Conservation (phyloP, 2,888 invertebrate genomes). For the Nineta flava region DNA sequence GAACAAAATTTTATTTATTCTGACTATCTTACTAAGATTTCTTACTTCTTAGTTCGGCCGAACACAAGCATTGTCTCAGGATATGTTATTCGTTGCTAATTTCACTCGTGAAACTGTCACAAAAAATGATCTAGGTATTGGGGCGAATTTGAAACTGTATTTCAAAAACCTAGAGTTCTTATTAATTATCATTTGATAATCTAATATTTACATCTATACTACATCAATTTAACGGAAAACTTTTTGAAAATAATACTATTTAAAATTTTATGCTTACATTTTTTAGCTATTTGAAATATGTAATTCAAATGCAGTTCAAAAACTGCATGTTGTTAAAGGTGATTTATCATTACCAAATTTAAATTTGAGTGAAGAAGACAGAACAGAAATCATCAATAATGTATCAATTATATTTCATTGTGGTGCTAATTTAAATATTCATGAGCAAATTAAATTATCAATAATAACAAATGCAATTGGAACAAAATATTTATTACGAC, state of each 20-base stretch:
- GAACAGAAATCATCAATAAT: background rate
- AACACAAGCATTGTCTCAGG: no score
- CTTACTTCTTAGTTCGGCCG: no score
- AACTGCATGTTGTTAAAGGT: background rate
- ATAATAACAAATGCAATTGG: background rate
- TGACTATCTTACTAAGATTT: no score
- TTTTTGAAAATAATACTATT: background rate
- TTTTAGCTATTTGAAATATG: background rate
- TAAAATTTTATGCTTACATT: background rate
- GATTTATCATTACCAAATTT: background rate
- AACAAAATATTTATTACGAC: background rate
- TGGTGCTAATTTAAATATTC: background rate
- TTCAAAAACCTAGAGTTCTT: no score
- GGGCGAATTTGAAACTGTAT: no score
- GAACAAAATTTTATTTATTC: no score
- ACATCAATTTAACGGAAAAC: no score
- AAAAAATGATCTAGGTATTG: no score
- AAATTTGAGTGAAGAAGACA: background rate
- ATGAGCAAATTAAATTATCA: background rate
- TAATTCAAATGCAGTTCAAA: background rate
- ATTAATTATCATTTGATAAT: no score
- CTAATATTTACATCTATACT: no score
- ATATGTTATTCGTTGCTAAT: no score
- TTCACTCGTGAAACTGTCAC: no score
- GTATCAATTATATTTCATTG: background rate